Evolutionary conservation across 1,140 invertebrate species (phyloP).

Genomic region (Calephelis virginiensis): DNA sequence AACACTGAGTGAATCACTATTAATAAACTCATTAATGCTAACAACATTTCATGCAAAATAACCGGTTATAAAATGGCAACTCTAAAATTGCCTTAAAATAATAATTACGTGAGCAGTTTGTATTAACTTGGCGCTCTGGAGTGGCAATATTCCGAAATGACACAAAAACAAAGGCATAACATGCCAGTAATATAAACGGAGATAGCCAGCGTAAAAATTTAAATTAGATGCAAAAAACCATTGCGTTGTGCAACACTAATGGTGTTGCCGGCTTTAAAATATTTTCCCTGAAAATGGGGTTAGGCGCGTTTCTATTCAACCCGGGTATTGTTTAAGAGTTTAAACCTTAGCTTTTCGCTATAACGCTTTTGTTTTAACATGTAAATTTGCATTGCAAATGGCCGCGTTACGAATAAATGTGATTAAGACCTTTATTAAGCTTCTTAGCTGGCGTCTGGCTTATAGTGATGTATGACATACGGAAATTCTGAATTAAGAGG

Average conservation of each 20-base stretch:
- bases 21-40: no score
- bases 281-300: slow-evolving; percentile 43
- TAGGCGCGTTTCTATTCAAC: slow-evolving; percentile 37
- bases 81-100: slow-evolving; percentile 1
- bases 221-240: slow-evolving; percentile 45
- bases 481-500: slow-evolving; percentile 7
- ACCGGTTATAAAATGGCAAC: neutral
- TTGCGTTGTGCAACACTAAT: slow-evolving; percentile 38
- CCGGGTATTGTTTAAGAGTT: slow-evolving; percentile 40
- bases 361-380: slow-evolving; percentile 45
- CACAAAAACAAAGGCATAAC: slow-evolving; percentile 26
- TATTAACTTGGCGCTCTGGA: slow-evolving; percentile 26
- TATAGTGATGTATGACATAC: slow-evolving; percentile 24
- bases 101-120: slow-evolving; percentile 7
- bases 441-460: slow-evolving; percentile 30
- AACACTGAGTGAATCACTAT: no score
- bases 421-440: slow-evolving; percentile 34
- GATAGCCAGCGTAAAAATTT: slow-evolving; percentile 42
- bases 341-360: slow-evolving; percentile 37
- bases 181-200: slow-evolving; percentile 37
- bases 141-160: slow-evolving; percentile 30
- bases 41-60: no score
- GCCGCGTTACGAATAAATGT: slow-evolving; percentile 37
- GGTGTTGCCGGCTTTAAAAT: slow-evolving; percentile 44
- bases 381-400: slow-evolving; percentile 42